A percentile compares a stretch with the other conserved stretches of the same genome.
Conservation (phyloP, 1,140 invertebrate species). For the Planococcus citri region DNA sequence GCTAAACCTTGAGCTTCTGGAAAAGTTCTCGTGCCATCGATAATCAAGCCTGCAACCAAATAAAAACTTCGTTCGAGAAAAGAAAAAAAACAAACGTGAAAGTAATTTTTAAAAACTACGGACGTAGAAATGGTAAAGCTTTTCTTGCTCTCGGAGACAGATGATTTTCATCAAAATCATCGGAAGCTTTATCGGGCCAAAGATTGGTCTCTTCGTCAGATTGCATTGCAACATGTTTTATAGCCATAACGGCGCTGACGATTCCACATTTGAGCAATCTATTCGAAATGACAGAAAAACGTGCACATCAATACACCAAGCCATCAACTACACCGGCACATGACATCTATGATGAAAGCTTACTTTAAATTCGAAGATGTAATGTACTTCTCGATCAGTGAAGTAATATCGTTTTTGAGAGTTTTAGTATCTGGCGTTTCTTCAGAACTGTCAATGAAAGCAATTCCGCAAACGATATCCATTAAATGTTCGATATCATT, state of each 20-base stretch:
- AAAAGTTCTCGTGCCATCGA: slow-evolving; percentile 32
- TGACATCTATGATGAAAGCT: slow-evolving; percentile 27
- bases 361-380: slow-evolving; percentile 37
- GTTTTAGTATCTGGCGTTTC: slow-evolving; percentile 32
- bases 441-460: slow-evolving; percentile 34
- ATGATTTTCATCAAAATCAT: slow-evolving; percentile 22
- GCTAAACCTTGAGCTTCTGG: slow-evolving; percentile 44
- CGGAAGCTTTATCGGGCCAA: slow-evolving; percentile 28
- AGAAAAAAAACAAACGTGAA: too few species aligned
- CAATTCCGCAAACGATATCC: slow-evolving; percentile 41
- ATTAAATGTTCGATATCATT: slow-evolving; percentile 41
- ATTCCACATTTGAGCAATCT: slow-evolving; percentile 31
- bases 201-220: slow-evolving; percentile 29
- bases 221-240: slow-evolving; percentile 35
- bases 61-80: slow-evolving; percentile 21
- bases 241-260: slow-evolving; percentile 37
- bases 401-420: slow-evolving; percentile 46
- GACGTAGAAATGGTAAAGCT: slow-evolving; percentile 29
- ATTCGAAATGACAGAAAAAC: slow-evolving; percentile 14
- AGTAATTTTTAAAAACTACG: background rate
- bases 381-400: slow-evolving; percentile 48
- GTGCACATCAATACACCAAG: background rate
- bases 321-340: slow-evolving; percentile 22
- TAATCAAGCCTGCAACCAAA: slow-evolving; percentile 33
- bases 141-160: slow-evolving; percentile 25